Evolutionary conservation across 92 coral and sea anemone species (phyloP).

Genomic region (Blastomussa wellsi): DNA sequence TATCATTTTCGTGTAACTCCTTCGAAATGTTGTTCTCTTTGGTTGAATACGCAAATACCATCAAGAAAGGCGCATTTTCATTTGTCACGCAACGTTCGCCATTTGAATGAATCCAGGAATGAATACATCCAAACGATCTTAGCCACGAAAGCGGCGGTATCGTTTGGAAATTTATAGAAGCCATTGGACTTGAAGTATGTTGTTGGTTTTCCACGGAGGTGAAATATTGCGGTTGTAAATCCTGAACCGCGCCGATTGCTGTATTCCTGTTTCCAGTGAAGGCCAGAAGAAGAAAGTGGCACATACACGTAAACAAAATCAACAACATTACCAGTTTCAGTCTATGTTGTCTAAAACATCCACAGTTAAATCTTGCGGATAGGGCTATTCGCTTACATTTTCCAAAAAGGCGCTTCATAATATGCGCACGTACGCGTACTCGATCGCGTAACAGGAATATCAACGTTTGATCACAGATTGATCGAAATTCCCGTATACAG

Average conservation of each 20-base stretch:
- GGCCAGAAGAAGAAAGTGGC: neutral
- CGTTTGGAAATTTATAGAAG: neutral
- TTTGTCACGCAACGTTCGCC: neutral
- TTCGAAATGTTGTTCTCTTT: neutral
- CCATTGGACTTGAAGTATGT: neutral
- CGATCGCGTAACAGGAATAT: neutral
- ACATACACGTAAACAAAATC: neutral
- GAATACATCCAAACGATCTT: neutral
- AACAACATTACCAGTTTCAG: conserved; percentile 1
- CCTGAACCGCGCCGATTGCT: neutral
- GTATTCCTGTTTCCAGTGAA: neutral
- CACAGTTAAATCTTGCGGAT: neutral
- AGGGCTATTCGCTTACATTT: neutral
- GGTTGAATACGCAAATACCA: neutral
- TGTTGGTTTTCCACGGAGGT: neutral
- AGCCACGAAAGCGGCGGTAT: neutral
- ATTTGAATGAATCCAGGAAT: conserved; percentile 9
- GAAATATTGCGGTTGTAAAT: neutral
- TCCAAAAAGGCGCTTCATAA: neutral
- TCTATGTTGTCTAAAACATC: neutral
- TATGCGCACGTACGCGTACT: neutral
- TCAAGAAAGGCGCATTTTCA: neutral
- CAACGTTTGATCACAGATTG: neutral
- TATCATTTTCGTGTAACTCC: neutral
- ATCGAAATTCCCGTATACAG: too few relatives aligned